These are phyloP conservation scores for Neuroscelio doddi DNA, from an alignment of 2,888 invertebrate species.

Conservation along the genomic window DNA sequence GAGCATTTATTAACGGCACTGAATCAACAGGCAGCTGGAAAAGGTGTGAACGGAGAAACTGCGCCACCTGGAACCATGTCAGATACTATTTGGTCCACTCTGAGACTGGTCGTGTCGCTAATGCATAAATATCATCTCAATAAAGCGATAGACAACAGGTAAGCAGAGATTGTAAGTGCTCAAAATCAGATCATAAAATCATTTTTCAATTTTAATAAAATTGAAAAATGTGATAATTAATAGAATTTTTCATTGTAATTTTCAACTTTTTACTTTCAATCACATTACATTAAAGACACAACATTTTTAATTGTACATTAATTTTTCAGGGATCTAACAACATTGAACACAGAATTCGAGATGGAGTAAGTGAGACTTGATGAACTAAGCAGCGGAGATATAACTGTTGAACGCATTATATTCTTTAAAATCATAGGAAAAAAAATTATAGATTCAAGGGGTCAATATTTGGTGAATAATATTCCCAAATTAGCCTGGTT, in stretches of 20 bases:
- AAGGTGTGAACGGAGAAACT: constrained; percentile 73
- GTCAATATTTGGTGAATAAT: background rate
- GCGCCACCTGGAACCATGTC: constrained; percentile 80
- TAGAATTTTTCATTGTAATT: no score
- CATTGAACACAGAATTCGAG: constrained; percentile 71
- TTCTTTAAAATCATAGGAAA: constrained; percentile 5
- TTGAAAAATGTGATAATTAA: no score
- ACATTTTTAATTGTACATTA: constrained; percentile 17
- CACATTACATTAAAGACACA: no score
- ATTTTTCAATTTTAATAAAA: constrained; percentile 5
- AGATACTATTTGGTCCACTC: constrained; percentile 94
- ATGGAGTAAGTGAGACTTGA: constrained; percentile 58
- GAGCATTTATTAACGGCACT: constrained; percentile 95
- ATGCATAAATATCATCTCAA: constrained; percentile 78
- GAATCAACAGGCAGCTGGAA: constrained; percentile 90
- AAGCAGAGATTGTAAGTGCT: constrained; percentile 21
- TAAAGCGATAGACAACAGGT: constrained; percentile 75
- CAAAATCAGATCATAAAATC: no score
- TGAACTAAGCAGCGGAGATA: background rate
- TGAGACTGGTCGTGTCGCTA: constrained; percentile 89
- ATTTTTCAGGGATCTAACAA: constrained; percentile 69
- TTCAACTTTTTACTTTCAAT: no score
- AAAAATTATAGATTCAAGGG: background rate
- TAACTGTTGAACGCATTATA: background rate
- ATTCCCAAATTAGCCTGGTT: constrained; percentile 2